Percentiles rank a stretch among this genome's conserved stretches.
Evolutionary conservation across 2,797 vertebrate species (phyloP).

Genomic region (Kryptopterus vitreolus): DNA sequence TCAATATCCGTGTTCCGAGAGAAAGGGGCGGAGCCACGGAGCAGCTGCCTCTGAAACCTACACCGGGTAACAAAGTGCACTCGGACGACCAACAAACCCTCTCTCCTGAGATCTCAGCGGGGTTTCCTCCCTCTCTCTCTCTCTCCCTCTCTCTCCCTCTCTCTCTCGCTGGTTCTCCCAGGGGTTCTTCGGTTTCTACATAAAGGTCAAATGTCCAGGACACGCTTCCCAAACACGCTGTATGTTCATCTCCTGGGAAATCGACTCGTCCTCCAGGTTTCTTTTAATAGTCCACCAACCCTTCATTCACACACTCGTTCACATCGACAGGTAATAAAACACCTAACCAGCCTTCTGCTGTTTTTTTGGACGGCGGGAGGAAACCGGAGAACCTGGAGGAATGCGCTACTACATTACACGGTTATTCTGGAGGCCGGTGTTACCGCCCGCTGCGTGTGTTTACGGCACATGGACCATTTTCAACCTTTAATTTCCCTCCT

Average conservation of each 20-base stretch:
- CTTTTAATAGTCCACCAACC: neutral
- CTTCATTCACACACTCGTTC: neutral
- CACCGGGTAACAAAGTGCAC: neutral
- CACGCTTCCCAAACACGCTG: neutral
- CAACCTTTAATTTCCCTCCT: neutral
- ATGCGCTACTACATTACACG: neutral
- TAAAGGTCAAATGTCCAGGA: neutral
- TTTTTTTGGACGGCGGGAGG: neutral
- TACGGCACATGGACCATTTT: neutral
- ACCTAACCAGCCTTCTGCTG: neutral
- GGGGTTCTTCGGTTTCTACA: neutral
- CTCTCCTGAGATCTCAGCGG: neutral
- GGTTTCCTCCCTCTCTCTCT: too few species aligned
- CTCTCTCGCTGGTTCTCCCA: too few species aligned
- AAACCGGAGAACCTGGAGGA: conserved; percentile 4
- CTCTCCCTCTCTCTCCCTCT: too few species aligned
- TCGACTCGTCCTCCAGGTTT: neutral
- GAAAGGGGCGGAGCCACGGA: neutral
- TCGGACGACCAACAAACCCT: neutral
- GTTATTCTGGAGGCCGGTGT: neutral
- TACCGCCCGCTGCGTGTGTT: neutral
- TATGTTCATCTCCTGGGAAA: neutral
- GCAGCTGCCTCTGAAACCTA: neutral
- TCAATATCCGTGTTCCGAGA: neutral
- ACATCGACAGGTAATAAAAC: neutral